Percentiles rank a stretch among this genome's conserved stretches.
Evolutionary conservation across 2,113 vertebrate species (phyloP).

Genomic region (Sterna hirundo): DNA sequence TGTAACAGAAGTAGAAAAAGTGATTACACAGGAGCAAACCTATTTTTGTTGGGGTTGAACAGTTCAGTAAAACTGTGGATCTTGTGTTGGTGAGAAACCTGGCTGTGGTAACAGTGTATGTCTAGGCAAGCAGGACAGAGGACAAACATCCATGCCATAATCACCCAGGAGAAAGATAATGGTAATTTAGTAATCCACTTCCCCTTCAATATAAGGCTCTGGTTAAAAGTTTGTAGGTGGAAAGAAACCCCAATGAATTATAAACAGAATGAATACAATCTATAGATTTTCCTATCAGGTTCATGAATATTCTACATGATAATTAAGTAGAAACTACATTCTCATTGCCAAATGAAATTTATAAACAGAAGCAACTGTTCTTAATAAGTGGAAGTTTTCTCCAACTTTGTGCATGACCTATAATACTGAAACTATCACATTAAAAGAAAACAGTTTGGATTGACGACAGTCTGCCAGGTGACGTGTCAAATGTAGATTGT

Average conservation of each 20-base stretch:
- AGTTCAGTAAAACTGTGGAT: background rate
- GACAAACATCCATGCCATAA: background rate
- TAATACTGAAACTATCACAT: background rate
- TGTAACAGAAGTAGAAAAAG: background rate
- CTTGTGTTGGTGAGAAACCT: background rate
- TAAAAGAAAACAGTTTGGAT: background rate
- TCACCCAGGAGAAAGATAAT: background rate
- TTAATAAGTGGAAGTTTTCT: background rate
- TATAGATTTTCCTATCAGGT: background rate
- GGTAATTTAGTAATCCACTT: background rate
- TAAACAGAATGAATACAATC: background rate
- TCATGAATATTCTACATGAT: background rate
- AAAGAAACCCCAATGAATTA: background rate
- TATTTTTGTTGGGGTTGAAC: background rate
- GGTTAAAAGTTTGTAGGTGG: accelerated
- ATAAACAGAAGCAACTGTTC: background rate
- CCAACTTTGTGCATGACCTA: background rate
- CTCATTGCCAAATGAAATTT: background rate
- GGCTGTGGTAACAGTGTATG: background rate
- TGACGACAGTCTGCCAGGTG: background rate
- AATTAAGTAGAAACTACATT: background rate
- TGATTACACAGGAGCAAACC: background rate
- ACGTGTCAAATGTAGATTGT: background rate
- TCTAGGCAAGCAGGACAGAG: background rate
- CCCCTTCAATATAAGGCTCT: background rate